Evolutionary conservation across 2,888 invertebrate species (phyloP).

Genomic region (Allolobophora icterica): DNA sequence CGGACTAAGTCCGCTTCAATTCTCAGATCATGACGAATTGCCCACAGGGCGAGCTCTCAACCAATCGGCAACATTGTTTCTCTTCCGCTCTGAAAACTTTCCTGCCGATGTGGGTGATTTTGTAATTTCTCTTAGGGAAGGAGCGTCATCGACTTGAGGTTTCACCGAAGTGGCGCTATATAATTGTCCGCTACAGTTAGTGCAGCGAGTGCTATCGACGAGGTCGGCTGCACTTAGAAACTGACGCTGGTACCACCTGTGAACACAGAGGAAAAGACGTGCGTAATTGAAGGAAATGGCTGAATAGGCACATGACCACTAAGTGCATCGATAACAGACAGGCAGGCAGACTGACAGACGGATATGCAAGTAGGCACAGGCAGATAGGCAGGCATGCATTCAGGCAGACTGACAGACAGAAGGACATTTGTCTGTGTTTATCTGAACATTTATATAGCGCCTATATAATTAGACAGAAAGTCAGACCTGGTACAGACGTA

Average conservation of each 20-base stretch:
- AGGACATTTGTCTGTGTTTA: neutral
- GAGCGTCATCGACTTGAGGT: neutral
- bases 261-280: neutral
- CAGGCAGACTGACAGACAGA: neutral
- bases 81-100: neutral
- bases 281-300: neutral
- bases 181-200: neutral
- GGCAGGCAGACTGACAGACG: neutral
- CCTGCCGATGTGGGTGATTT: neutral
- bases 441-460: neutral
- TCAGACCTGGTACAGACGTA: neutral
- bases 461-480: neutral
- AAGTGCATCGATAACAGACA: neutral
- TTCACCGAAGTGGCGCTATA: neutral
- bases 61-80: no score
- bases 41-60: no score
- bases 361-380: neutral
- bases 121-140: neutral
- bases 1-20: no score
- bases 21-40: no score
- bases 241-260: neutral
- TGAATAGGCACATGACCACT: neutral
- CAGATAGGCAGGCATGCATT: neutral
- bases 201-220: neutral
- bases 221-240: constrained; percentile 17